Conservation (phyloP, 2,888 invertebrate genomes). For the Andricus curvator region DNA sequence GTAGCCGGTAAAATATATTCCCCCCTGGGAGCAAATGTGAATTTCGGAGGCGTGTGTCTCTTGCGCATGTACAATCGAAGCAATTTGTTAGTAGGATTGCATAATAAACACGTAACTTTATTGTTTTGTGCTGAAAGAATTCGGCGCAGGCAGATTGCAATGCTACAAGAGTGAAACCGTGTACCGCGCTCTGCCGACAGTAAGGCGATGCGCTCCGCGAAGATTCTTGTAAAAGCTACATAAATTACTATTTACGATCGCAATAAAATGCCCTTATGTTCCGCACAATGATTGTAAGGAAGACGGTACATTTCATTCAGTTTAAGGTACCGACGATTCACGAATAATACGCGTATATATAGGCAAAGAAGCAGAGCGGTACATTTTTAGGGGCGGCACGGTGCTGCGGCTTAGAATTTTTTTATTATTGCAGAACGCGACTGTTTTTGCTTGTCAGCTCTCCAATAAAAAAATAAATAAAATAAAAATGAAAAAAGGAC, state of each 20-base stretch:
- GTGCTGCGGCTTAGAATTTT: too few species aligned
- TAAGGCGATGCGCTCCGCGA: slow-evolving; percentile 25
- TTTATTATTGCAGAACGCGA: too few species aligned
- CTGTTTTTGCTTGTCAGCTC: too few species aligned
- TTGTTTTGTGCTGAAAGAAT: slow-evolving; percentile 36
- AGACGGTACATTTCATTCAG: slow-evolving; percentile 38
- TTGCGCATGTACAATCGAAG: slow-evolving; percentile 19
- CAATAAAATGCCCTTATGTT: slow-evolving; percentile 37
- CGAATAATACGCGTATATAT: background rate
- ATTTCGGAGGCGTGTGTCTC: slow-evolving; percentile 25
- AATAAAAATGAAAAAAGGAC: too few species aligned
- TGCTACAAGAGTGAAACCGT: slow-evolving; percentile 16
- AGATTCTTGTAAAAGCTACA: slow-evolving; percentile 40
- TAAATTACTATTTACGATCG: slow-evolving; percentile 40
- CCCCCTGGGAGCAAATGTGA: background rate
- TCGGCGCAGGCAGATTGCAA: slow-evolving; percentile 9
- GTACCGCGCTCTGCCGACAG: slow-evolving; percentile 14
- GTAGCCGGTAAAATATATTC: background rate
- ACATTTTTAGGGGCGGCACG: too few species aligned
- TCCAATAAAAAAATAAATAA: too few species aligned
- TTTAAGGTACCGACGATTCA: slow-evolving; percentile 21
- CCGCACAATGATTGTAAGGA: slow-evolving; percentile 30
- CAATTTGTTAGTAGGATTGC: slow-evolving; percentile 37
- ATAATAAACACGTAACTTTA: slow-evolving; percentile 40
- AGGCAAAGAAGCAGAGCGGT: background rate